phyloP scores from a whole-genome alignment of 2,888 invertebrate species.

The Adela reaumurella region DNA sequence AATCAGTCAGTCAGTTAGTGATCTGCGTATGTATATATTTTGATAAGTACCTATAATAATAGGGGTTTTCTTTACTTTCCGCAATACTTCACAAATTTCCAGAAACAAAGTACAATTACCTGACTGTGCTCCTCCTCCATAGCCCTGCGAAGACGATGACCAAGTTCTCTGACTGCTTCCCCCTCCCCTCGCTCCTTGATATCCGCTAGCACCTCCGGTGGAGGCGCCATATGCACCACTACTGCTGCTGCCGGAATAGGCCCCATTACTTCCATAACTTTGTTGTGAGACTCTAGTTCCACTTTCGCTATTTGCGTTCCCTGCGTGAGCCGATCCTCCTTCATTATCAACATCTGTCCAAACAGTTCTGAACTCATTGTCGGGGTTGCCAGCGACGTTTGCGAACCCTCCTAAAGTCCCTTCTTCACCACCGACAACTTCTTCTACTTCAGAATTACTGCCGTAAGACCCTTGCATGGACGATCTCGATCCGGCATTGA shows the following conservation, averaged over 20 bases:
- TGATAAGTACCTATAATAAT: too few species aligned
- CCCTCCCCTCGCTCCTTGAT: conserved; percentile 2
- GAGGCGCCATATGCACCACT: neutral
- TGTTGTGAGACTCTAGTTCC: conserved; percentile 18
- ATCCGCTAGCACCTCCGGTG: conserved; percentile 1
- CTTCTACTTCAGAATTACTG: neutral
- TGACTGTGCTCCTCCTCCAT: conserved; percentile 6
- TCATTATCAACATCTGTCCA: neutral
- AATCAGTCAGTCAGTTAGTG: too few species aligned
- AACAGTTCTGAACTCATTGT: conserved; percentile 33
- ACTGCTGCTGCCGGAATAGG: neutral
- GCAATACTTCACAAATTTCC: too few species aligned
- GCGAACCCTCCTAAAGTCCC: conserved; percentile 18
- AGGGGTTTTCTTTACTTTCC: too few species aligned
- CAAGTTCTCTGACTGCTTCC: conserved; percentile 2
- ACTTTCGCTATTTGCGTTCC: conserved; percentile 16
- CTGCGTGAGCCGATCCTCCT: neutral
- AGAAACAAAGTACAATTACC: too few species aligned
- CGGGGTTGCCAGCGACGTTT: conserved; percentile 33
- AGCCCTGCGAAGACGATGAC: conserved; percentile 5
- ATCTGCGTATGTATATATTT: too few species aligned
- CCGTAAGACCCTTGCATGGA: too few species aligned
- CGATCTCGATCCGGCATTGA: conserved; percentile 33
- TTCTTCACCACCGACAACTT: conserved; percentile 4
- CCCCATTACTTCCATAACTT: conserved; percentile 14